Conservation (phyloP, 2,113 vertebrate genomes). For the Dipodomys ordii region DNA sequence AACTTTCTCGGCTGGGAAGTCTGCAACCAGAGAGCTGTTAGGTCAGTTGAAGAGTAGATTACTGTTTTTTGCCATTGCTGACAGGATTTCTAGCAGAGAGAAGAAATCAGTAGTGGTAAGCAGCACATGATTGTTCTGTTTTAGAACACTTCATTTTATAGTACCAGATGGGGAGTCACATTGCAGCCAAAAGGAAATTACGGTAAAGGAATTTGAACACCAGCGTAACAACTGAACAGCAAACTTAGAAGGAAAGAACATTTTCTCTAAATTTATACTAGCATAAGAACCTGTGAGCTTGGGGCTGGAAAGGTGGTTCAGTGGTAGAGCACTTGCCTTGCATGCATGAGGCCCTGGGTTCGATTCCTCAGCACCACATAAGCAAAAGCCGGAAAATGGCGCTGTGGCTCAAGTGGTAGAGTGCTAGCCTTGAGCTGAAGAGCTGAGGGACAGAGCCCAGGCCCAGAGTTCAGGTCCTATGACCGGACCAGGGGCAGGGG, state of each 20-base stretch:
- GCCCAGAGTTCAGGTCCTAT: no score
- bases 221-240: neutral
- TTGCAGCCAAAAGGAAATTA: no score
- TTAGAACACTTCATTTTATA: neutral
- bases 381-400: no score
- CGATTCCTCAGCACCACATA: no score
- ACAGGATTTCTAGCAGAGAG: neutral
- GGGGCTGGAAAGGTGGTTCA: no score
- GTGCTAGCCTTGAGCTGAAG: no score
- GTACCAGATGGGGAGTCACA: neutral
- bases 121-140: neutral
- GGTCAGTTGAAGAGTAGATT: neutral
- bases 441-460: no score
- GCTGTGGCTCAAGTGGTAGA: no score
- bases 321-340: no score
- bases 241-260: slow-evolving; percentile 26
- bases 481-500: no score
- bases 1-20: neutral
- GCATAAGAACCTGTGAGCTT: neutral
- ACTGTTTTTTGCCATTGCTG: neutral
- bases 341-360: no score
- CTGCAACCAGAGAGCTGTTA: neutral
- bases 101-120: neutral
- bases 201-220: neutral
- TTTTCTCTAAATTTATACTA: slow-evolving; percentile 21